Conservation (phyloP, 2,113 vertebrate genomes). For the Laticauda laticaudata region DNA sequence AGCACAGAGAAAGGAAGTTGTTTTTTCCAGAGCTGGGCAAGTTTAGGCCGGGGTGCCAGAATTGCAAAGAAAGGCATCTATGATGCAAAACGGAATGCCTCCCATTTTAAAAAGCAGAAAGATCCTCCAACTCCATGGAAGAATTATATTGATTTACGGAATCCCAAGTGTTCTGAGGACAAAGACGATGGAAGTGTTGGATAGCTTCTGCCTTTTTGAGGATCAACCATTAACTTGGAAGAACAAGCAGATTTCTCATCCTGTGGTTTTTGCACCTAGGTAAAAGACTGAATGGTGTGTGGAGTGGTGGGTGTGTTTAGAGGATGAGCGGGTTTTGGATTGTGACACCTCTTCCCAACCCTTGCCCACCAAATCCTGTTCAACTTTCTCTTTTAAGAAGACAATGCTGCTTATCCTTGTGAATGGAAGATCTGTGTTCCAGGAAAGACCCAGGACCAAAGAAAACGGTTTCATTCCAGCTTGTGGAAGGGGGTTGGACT, state of each 20-base stretch:
- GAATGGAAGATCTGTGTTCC: background rate
- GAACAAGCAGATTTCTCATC: background rate
- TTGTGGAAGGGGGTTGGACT: background rate
- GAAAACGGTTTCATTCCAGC: background rate
- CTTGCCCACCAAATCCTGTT: background rate
- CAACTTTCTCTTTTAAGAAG: background rate
- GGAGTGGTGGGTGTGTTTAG: too few relatives aligned
- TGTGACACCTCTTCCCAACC: background rate
- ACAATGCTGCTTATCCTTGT: background rate
- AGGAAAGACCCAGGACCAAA: background rate
- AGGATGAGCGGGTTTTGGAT: background rate
- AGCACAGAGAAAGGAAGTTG: constrained; percentile 30
- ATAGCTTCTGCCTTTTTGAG: background rate
- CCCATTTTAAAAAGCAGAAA: background rate
- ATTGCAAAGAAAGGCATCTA: background rate
- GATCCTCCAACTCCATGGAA: background rate
- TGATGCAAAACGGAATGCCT: background rate
- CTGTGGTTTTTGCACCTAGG: background rate
- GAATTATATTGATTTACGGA: background rate
- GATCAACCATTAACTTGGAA: background rate
- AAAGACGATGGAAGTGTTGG: background rate
- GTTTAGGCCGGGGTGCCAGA: background rate
- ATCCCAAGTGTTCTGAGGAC: background rate
- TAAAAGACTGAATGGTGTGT: background rate
- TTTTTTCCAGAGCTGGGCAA: background rate